phyloP scores from a whole-genome alignment of 1,140 invertebrate species.

The Thaumetopoea pityocampa region DNA sequence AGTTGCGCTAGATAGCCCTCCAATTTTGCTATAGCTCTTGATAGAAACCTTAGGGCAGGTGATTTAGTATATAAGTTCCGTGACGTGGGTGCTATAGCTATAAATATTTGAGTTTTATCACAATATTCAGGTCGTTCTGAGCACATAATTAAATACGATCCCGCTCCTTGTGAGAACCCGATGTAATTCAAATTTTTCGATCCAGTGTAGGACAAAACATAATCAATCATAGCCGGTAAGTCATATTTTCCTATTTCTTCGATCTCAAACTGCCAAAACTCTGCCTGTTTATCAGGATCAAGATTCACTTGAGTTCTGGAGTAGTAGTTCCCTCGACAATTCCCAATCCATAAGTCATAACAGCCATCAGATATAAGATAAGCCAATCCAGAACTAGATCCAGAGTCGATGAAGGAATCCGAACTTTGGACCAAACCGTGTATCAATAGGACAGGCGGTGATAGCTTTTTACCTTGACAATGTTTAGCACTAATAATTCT shows the following conservation, averaged over 20 bases:
- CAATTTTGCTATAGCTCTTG: conserved; percentile 11
- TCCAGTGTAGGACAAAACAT: conserved; percentile 74
- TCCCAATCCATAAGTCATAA: conserved; percentile 87
- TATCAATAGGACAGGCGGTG: conserved; percentile 45
- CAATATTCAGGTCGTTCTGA: conserved; percentile 48
- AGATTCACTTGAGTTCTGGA: conserved; percentile 75
- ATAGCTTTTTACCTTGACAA: conserved; percentile 12
- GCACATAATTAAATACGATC: conserved; percentile 45
- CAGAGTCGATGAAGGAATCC: conserved; percentile 80
- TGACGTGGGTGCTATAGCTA: conserved; percentile 42
- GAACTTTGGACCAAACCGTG: conserved; percentile 83
- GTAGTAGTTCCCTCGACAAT: conserved; percentile 81
- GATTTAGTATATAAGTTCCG: conserved; percentile 43
- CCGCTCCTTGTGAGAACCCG: conserved; percentile 79
- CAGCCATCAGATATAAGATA: conserved; percentile 81
- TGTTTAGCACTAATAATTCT: conserved; percentile 51
- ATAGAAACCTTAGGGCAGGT: conserved; percentile 19
- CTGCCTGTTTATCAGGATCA: conserved; percentile 70
- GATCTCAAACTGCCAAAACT: conserved; percentile 75
- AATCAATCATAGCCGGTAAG: conserved; percentile 84
- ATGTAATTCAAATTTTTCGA: conserved; percentile 76
- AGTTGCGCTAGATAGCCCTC: conserved; percentile 16
- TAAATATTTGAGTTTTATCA: conserved; percentile 43
- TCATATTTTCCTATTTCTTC: conserved; percentile 86
- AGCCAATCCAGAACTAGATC: conserved; percentile 80